These are phyloP conservation scores for Cherax quadricarinatus DNA, from an alignment of 1,140 invertebrate species.

Conservation along the genomic window DNA sequence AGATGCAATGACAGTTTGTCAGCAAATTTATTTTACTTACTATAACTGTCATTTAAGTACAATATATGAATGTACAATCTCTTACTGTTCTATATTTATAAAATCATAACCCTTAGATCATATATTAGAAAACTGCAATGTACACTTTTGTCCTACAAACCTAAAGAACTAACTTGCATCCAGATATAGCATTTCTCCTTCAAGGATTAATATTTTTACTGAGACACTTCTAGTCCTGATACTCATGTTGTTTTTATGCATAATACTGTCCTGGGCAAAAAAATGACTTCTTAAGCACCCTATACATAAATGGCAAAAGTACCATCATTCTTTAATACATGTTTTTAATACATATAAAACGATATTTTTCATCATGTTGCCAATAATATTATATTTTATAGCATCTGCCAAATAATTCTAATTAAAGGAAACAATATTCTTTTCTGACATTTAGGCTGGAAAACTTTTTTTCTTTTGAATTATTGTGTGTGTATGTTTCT, in stretches of 20 bases:
- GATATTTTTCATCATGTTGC: neutral
- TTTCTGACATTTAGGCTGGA: too few species aligned
- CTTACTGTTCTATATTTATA: neutral
- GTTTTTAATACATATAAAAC: neutral
- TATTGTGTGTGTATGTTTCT: too few species aligned
- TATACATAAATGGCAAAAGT: neutral
- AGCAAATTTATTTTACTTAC: neutral
- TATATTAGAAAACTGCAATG: constrained; percentile 11
- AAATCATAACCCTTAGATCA: neutral
- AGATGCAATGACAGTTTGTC: neutral
- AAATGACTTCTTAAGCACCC: neutral
- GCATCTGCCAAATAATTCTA: too few species aligned
- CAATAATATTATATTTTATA: neutral
- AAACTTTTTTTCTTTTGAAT: too few species aligned
- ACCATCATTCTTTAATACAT: neutral
- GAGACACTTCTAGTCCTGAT: neutral
- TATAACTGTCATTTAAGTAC: neutral
- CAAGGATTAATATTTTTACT: neutral
- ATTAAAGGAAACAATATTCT: too few species aligned
- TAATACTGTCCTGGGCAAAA: neutral
- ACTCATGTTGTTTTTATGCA: neutral
- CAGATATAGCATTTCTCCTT: neutral
- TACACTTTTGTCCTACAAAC: neutral
- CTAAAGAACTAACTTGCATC: neutral
- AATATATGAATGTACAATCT: neutral